Conservation (phyloP, 2,888 invertebrate species). For the Petrolisthes manimaculis region DNA sequence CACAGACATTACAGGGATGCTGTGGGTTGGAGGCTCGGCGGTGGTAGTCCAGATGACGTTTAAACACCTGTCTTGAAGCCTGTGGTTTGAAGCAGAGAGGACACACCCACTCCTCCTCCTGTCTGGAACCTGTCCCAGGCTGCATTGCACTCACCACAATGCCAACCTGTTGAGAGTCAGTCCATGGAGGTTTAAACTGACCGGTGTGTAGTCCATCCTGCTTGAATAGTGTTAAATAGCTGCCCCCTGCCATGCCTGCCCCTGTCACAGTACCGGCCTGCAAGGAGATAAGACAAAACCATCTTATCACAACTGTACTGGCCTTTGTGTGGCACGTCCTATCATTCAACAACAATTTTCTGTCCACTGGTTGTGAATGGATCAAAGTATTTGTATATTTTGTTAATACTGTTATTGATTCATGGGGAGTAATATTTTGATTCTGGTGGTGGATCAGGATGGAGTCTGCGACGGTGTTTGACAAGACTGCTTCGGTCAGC, state of each 20-base stretch:
- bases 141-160: conserved; percentile 8
- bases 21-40: conserved; percentile 34
- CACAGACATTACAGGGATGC: conserved; percentile 43
- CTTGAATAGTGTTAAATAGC: conserved; percentile 40
- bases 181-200: conserved; percentile 34
- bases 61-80: conserved; percentile 43
- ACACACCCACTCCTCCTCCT: conserved; percentile 43
- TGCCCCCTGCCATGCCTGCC: conserved; percentile 40
- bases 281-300: conserved; percentile 48
- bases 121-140: not conserved
- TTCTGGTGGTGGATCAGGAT: not conserved
- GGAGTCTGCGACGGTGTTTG: conserved; percentile 43
- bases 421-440: not conserved
- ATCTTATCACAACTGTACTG: conserved; percentile 43
- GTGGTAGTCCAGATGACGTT: conserved; percentile 55
- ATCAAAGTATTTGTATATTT: not conserved
- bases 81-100: conserved; percentile 54
- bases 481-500: conserved; percentile 56
- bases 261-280: conserved; percentile 44
- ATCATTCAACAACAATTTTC: not conserved
- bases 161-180: conserved; percentile 11
- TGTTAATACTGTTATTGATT: not conserved
- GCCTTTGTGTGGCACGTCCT: not conserved
- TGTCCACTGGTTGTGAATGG: conserved; percentile 3
- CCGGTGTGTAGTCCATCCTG: conserved; percentile 40